These are phyloP conservation scores for Drosophila repletoides DNA, from an alignment of 1,140 invertebrate genomes.

Conservation along the genomic window DNA sequence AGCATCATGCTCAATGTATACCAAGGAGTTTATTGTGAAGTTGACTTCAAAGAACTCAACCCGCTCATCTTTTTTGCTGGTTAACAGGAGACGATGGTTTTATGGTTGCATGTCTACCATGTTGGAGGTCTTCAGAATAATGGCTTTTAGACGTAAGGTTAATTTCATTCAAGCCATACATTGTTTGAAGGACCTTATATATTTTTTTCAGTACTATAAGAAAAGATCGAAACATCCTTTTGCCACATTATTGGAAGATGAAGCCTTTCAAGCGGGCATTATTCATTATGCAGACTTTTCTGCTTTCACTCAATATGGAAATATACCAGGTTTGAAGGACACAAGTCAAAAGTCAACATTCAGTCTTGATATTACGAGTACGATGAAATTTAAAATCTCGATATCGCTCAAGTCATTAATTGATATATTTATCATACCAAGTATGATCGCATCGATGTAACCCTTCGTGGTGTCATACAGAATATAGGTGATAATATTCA, in stretches of 20 bases:
- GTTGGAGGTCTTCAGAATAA: conserved; percentile 89
- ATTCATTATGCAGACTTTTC: conserved; percentile 94
- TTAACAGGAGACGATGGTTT: conserved; percentile 93
- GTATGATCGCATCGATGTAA: conserved; percentile 89
- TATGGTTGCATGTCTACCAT: conserved; percentile 94
- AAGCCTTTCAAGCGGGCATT: conserved; percentile 91
- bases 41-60: conserved; percentile 83
- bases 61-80: conserved; percentile 85
- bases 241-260: conserved; percentile 90
- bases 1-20: conserved; percentile 83
- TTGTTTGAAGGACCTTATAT: too few relatives aligned
- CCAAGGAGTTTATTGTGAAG: conserved; percentile 87
- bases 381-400: conserved; percentile 83
- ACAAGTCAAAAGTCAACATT: neutral
- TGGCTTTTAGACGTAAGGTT: too few relatives aligned
- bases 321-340: conserved; percentile 75
- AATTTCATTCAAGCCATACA: too few relatives aligned
- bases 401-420: conserved; percentile 95
- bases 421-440: conserved; percentile 96
- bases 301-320: conserved; percentile 89
- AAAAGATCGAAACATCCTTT: conserved; percentile 90
- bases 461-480: conserved; percentile 91
- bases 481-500: conserved; percentile 90
- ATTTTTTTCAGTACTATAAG: conserved; percentile 87
- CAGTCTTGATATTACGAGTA: too few relatives aligned